Evolutionary conservation across 2,888 invertebrate genomes (phyloP), one percentile per base, ranked within the genome.

Genomic region (Caenorhabditis doughertyi): DNA sequence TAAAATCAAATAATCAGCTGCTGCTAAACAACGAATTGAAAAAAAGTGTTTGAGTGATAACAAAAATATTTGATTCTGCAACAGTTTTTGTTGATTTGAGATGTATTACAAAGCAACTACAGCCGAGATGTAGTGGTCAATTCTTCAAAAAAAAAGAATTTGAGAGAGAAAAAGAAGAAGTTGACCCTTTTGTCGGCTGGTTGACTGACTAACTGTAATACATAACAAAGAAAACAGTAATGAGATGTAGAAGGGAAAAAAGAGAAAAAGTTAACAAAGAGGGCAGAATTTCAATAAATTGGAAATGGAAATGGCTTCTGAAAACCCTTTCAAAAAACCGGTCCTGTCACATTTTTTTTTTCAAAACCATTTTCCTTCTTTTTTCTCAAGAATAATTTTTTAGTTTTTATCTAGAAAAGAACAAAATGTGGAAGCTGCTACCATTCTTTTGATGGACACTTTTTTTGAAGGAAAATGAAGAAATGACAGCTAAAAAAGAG

Each of bases 271-370:
- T 65, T 65, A 51, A 51, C 65, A 65, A 65, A 51, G 47, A 64
- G 18, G 21, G 11, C 27, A 21, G 47, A 65, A 65, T 65, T 65
- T 65, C 65, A 51, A 51, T 51, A 65, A 65, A 65, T 65, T 65
- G 65, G 51, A 8, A 25, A 29, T 47, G 44, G 64, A 47, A 65
- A 65, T 65, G 32, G 51, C 64, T 64, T 64, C 64, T 49, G 64
- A 64, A 64, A 64, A 25, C 44, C 49, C 25, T 39, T 29, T 47
- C n/a, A 47, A 58, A 21, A 44, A 62, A 64, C 62, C 62, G 62
- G 62, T 64, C 47, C n/a, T 16, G 8, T n/a, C 39, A 39, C 58
- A 35, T 42, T 42, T 25, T 5, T 42, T 18, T 44, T 42, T 27
- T 32, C 1, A 56, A 27, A 42, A 60, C 42, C 35, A 21, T 39